These are phyloP conservation scores for Oscheius sp. DNA, from an alignment of 2,888 invertebrate genomes.

Conservation along the genomic window DNA sequence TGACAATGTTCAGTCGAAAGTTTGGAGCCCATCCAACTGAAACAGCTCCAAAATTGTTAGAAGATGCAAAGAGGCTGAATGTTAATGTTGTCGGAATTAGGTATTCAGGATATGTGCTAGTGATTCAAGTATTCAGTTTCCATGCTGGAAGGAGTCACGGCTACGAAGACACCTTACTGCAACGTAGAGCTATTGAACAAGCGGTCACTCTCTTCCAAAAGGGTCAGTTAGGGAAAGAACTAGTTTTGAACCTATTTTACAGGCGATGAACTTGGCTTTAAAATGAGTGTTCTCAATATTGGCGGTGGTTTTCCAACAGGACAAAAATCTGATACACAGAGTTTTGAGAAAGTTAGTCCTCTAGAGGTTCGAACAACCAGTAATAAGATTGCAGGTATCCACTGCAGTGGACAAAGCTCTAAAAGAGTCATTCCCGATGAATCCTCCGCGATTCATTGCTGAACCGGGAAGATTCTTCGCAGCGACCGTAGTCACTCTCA, in stretches of 20 bases:
- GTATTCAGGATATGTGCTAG: slow-evolving; percentile 59
- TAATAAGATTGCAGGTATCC: too few species aligned
- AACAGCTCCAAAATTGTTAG: slow-evolving; percentile 60
- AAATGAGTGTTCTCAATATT: slow-evolving; percentile 86
- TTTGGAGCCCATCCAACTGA: slow-evolving; percentile 73
- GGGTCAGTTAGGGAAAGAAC: slow-evolving; percentile 74
- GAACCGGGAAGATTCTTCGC: slow-evolving; percentile 95
- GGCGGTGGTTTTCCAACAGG: slow-evolving; percentile 89
- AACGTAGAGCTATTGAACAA: slow-evolving; percentile 83
- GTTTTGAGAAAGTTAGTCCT: slow-evolving; percentile 86
- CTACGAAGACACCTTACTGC: slow-evolving; percentile 80
- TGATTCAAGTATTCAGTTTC: slow-evolving; percentile 62
- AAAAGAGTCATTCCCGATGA: slow-evolving; percentile 83
- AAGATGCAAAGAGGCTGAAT: slow-evolving; percentile 60
- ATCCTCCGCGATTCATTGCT: slow-evolving; percentile 84
- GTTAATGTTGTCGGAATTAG: slow-evolving; percentile 74
- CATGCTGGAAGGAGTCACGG: slow-evolving; percentile 74
- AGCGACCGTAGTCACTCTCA: slow-evolving; percentile 91
- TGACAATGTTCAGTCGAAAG: slow-evolving; percentile 74
- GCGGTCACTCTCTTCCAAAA: slow-evolving; percentile 83
- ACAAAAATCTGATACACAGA: slow-evolving; percentile 35
- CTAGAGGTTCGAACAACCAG: too few species aligned
- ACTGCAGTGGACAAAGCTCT: slow-evolving; percentile 78
- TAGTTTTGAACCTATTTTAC: too few species aligned
- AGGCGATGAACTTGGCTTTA: slow-evolving; percentile 80